Conservation (phyloP, 2,113 vertebrate genomes). For the Gobio gobio region DNA sequence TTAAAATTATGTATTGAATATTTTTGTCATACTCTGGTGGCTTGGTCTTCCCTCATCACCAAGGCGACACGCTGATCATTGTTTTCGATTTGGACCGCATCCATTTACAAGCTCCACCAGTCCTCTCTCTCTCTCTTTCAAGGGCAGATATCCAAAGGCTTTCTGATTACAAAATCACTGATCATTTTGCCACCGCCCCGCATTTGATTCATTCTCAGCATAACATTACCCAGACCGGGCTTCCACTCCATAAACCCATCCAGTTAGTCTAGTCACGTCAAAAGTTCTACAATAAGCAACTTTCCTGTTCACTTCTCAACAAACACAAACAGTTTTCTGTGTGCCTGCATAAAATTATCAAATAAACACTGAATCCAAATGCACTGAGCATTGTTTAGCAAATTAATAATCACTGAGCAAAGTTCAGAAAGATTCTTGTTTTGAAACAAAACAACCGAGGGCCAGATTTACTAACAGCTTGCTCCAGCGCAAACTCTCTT, state of each 20-base stretch:
- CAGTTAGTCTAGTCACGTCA: background rate
- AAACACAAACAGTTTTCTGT: background rate
- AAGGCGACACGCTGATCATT: slow-evolving; percentile 14
- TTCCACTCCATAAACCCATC: background rate
- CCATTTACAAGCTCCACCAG: background rate
- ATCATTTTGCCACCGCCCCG: background rate
- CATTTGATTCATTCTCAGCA: slow-evolving; percentile 9
- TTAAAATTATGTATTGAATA: background rate
- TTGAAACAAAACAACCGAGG: background rate
- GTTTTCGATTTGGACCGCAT: background rate
- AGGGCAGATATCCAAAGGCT: slow-evolving; percentile 16
- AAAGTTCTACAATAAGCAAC: background rate
- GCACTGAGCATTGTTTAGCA: background rate
- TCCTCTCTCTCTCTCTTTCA: background rate
- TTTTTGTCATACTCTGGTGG: background rate
- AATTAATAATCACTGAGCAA: background rate
- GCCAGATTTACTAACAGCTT: too few species aligned
- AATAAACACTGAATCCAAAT: background rate
- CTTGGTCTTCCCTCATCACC: background rate
- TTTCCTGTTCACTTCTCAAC: background rate
- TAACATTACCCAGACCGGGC: background rate
- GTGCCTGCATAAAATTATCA: background rate
- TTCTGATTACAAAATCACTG: slow-evolving; percentile 28
- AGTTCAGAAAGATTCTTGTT: background rate
- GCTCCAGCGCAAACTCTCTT: too few species aligned